A percentile compares a stretch with the other conserved stretches of the same genome.
Evolutionary conservation across 2,113 vertebrate genomes (phyloP).

Genomic region (Calypte anna): DNA sequence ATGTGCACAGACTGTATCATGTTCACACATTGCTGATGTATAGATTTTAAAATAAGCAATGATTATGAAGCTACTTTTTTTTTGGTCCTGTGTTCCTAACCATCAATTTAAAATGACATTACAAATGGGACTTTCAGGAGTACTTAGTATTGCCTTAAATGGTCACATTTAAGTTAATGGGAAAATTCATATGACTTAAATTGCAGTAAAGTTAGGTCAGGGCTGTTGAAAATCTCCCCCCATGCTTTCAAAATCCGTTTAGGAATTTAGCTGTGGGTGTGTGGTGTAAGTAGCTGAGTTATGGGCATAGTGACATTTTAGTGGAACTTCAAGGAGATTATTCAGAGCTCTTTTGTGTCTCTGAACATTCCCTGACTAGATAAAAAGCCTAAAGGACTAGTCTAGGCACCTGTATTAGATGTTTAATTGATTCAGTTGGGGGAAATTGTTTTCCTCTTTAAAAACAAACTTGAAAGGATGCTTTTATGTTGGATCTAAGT

Average conservation of each 20-base stretch:
- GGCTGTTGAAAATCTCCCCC: neutral
- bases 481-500: slow-evolving; percentile 11
- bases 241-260: neutral
- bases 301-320: neutral
- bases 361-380: neutral
- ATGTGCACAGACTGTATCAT: slow-evolving; percentile 7
- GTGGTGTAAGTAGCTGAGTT: neutral
- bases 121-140: slow-evolving; percentile 47
- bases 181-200: slow-evolving; percentile 13
- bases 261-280: neutral
- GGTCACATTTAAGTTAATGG: slow-evolving; percentile 25
- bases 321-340: neutral
- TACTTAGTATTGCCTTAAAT: slow-evolving; percentile 41
- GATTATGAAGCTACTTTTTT: slow-evolving; percentile 10
- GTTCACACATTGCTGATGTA: slow-evolving; percentile 13
- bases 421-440: slow-evolving; percentile 43
- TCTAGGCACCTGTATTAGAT: slow-evolving; percentile 17
- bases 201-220: neutral
- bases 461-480: slow-evolving; percentile 40
- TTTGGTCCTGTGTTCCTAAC: slow-evolving; percentile 14
- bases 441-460: slow-evolving; percentile 34
- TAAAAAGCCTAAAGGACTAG: slow-evolving; percentile 19
- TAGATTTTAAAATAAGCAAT: slow-evolving; percentile 48
- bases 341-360: slow-evolving; percentile 1
- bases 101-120: slow-evolving; percentile 50